Evolutionary conservation across 2,113 vertebrate genomes (phyloP).

Genomic region (Hystrix cristata): DNA sequence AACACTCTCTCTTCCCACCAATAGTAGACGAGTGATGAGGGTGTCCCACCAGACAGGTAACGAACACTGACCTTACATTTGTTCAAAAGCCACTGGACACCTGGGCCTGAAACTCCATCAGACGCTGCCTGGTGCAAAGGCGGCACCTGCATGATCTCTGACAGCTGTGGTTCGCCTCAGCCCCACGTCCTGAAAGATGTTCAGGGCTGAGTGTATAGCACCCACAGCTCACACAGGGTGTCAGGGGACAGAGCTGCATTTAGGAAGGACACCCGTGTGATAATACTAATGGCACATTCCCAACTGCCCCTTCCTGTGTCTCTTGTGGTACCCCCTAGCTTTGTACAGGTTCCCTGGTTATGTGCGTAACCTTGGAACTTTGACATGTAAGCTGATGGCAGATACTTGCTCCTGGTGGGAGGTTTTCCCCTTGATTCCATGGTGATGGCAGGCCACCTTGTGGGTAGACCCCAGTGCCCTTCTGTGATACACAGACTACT

Average conservation of each 20-base stretch:
- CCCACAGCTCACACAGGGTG: neutral
- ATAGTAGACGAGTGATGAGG: neutral
- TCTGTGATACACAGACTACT: neutral
- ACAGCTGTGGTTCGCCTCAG: neutral
- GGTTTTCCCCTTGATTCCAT: neutral
- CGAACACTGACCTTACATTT: neutral
- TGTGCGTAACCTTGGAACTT: neutral
- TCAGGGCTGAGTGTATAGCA: neutral
- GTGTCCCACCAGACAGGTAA: neutral
- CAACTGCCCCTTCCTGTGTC: neutral
- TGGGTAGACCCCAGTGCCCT: neutral
- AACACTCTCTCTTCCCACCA: neutral
- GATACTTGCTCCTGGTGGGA: neutral
- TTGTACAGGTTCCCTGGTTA: neutral
- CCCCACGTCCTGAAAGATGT: neutral
- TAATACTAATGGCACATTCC: neutral
- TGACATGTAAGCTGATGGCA: neutral
- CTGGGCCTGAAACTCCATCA: neutral
- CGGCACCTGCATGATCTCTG: neutral
- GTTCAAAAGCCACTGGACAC: neutral
- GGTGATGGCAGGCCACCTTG: neutral
- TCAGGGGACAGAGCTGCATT: neutral
- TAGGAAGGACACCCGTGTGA: neutral
- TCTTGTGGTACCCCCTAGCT: neutral
- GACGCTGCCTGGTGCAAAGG: neutral